Base-by-base conservation (phyloP, 2,888 invertebrate genomes). In the Hirtodrosophila alboralis region DNA sequence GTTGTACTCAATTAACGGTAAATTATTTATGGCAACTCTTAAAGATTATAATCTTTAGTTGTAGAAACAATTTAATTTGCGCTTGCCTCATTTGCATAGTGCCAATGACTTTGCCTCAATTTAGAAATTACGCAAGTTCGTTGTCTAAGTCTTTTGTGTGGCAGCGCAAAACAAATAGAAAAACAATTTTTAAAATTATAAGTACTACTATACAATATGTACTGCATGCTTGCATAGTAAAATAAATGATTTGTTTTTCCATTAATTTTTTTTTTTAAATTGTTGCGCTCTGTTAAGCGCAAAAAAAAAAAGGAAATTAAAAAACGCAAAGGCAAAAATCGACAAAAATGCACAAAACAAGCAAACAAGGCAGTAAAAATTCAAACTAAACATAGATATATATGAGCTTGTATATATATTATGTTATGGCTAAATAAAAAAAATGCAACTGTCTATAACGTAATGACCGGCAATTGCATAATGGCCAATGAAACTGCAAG, bases 391-490 rank as follows among this genome's bases (percentile, higher is more conserved):
- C 59, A 57, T 52, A 41, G 48, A 47, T 45, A 26, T 41, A 26
- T 47, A 47, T 37, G 37, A 34, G 23, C 1, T 7, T 6, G 8
- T 23, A 23, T 26, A 43, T 30, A 12, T 48, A 28, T 31, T 48
- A 44, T 45, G 9, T 30, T 16, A 13, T n/a, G 27, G 31, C 18
- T 47, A 37, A 21, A 34, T 8, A 34, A 60, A 28, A 51, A 56
- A 56, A 66, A 26, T 14, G 37, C 54, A 61, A 43, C 49, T 70
- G 62, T 63, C 68, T 71, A 61, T 73, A 65, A 64, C 74, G 62
- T 74, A 84, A 84, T 77, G 62, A 59, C 78, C 75, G 69, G 73
- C 80, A 71, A 58, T 84, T 80, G 81, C 81, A 66, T 84, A 77
- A 79, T 38, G 44, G 41, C 23, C 38, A 47, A 41, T 56, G 43